A percentile compares a stretch with the other conserved stretches of the same genome.
Conservation (phyloP, 2,888 invertebrate genomes). For the Leptopilina syphax region DNA sequence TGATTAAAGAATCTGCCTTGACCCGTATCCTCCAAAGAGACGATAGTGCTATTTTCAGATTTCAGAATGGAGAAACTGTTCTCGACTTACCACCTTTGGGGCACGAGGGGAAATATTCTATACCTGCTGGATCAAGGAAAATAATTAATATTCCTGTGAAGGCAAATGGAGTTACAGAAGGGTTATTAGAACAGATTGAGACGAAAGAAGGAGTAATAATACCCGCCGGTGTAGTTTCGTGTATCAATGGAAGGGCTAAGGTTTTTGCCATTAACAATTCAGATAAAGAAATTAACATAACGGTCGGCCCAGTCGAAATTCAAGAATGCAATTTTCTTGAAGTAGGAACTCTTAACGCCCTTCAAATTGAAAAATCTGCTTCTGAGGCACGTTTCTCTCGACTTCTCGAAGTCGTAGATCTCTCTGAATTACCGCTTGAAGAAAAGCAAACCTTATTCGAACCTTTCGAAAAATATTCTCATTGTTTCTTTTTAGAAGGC, state of each 20-base stretch:
- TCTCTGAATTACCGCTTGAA: background rate
- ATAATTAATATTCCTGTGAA: too few relatives aligned
- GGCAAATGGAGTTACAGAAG: too few relatives aligned
- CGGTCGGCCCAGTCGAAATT: background rate
- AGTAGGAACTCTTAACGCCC: too few relatives aligned
- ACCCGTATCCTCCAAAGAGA: background rate
- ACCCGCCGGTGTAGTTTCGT: too few relatives aligned
- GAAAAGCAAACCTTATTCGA: background rate
- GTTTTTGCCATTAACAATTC: too few relatives aligned
- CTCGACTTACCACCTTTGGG: background rate
- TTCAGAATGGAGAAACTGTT: background rate
- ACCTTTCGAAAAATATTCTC: background rate
- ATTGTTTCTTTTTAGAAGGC: slow-evolving; percentile 30
- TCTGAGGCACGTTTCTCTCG: background rate
- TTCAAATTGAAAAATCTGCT: too few relatives aligned
- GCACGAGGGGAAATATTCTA: background rate
- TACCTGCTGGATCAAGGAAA: too few relatives aligned
- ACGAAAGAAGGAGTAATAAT: too few relatives aligned
- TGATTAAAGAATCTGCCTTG: background rate
- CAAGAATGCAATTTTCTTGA: background rate
- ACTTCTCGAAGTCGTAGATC: slow-evolving; percentile 8
- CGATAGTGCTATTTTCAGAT: background rate
- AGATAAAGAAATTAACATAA: too few relatives aligned
- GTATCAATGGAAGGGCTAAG: too few relatives aligned
- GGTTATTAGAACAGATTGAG: too few relatives aligned